Conservation (phyloP, 2,797 vertebrate species). For the Mus minutoides region DNA sequence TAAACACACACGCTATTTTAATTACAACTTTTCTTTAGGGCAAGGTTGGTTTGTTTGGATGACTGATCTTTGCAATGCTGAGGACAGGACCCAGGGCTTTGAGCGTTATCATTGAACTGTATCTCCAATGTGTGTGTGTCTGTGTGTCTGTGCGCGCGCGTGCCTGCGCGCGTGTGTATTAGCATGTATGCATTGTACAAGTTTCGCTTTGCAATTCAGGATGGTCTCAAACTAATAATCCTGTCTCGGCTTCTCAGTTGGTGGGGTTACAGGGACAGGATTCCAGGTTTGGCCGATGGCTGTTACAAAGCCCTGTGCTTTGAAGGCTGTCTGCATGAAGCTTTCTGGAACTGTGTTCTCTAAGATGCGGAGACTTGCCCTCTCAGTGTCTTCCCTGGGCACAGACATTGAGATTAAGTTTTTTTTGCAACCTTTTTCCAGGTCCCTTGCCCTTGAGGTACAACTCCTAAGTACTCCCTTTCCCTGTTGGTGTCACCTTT, state of each 20-base stretch:
- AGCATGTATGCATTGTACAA: not conserved
- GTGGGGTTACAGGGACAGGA: not conserved
- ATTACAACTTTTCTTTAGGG: not conserved
- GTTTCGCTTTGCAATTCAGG: not conserved
- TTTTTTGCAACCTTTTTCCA: not conserved
- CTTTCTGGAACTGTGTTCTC: not conserved
- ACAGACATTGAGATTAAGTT: not conserved
- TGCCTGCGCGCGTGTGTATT: not conserved
- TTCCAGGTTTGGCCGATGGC: not conserved
- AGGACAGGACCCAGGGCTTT: not conserved
- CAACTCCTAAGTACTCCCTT: not conserved
- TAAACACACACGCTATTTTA: not conserved
- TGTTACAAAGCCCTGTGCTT: not conserved
- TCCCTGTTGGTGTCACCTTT: not conserved
- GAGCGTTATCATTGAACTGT: not conserved
- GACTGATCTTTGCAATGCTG: not conserved
- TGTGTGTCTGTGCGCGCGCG: not conserved
- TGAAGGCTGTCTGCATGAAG: not conserved
- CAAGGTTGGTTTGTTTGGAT: not conserved
- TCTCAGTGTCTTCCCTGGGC: not conserved
- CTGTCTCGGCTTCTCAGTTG: not conserved
- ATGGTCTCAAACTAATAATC: not conserved
- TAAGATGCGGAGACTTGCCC: not conserved
- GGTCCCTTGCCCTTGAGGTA: not conserved
- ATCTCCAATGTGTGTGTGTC: not conserved